phyloP scores from a whole-genome alignment of 2,113 vertebrate species.

The Cyanoderma ruficeps region DNA sequence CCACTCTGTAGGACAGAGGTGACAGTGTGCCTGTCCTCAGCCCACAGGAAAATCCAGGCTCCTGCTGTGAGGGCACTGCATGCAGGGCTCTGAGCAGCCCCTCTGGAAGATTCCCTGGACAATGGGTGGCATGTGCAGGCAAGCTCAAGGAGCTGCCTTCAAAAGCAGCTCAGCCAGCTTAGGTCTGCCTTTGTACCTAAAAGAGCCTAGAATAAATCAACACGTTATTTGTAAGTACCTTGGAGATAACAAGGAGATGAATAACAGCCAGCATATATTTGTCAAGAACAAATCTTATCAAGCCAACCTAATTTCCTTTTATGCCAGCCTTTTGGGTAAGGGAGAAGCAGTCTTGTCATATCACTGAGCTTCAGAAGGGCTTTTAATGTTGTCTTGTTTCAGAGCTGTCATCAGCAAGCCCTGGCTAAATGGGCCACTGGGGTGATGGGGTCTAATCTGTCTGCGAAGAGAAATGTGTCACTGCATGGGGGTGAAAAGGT shows the following conservation, averaged over 20 bases:
- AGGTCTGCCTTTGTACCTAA: neutral
- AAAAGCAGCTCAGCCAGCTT: neutral
- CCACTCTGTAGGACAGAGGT: neutral
- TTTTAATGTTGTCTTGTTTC: neutral
- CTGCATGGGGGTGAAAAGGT: neutral
- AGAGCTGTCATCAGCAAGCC: neutral
- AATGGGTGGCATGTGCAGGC: neutral
- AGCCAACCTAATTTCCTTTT: conserved; percentile 54
- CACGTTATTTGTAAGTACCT: neutral
- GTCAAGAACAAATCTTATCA: conserved; percentile 42
- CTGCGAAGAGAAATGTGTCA: neutral
- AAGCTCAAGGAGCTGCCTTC: neutral
- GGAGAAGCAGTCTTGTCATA: neutral
- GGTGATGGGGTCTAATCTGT: neutral
- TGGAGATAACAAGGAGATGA: conserved; percentile 25
- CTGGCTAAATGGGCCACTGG: neutral
- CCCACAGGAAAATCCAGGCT: neutral
- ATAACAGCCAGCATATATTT: conserved; percentile 22
- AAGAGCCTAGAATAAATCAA: conserved; percentile 37
- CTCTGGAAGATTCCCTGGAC: neutral
- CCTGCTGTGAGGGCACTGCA: fast-evolving
- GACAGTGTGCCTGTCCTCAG: neutral
- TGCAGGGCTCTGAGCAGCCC: neutral
- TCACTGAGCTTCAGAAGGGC: neutral
- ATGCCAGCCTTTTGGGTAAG: neutral